phyloP scores from a whole-genome alignment of 2,797 vertebrate genomes.

The Characodon lateralis region DNA sequence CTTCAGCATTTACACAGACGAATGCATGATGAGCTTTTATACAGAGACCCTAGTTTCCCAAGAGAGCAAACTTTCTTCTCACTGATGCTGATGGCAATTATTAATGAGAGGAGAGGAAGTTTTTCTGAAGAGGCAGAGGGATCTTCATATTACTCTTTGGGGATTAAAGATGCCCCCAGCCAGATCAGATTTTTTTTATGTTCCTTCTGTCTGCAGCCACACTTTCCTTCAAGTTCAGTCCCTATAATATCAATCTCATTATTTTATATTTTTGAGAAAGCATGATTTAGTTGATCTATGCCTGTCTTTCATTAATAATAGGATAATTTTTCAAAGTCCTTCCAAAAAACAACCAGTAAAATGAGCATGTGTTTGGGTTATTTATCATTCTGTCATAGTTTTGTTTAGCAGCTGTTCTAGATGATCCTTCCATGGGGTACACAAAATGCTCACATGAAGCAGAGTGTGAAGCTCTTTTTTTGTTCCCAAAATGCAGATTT shows the following conservation, averaged over 20 bases:
- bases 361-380: too few species aligned
- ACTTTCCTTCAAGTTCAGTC: constrained; percentile 38
- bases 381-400: not conserved
- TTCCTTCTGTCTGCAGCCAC: constrained; percentile 27
- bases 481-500: too few species aligned
- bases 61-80: constrained; percentile 38
- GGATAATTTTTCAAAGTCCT: too few species aligned
- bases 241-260: constrained; percentile 3
- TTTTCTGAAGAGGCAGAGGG: constrained; percentile 23
- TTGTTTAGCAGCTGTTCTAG: too few species aligned
- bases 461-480: too few species aligned
- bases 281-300: constrained; percentile 12
- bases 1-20: constrained; percentile 16
- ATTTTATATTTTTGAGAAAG: constrained; percentile 28
- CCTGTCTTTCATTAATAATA: too few species aligned
- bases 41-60: constrained; percentile 10
- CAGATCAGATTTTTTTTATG: constrained; percentile 19
- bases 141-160: constrained; percentile 28
- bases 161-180: constrained; percentile 33
- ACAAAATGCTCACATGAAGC: too few species aligned
- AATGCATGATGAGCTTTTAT: constrained; percentile 27
- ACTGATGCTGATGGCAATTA: constrained; percentile 38
- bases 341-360: too few species aligned
- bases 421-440: too few species aligned
- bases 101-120: constrained; percentile 32